Conservation (phyloP, 2,113 vertebrate genomes). For the Sebastes schlegelii region DNA sequence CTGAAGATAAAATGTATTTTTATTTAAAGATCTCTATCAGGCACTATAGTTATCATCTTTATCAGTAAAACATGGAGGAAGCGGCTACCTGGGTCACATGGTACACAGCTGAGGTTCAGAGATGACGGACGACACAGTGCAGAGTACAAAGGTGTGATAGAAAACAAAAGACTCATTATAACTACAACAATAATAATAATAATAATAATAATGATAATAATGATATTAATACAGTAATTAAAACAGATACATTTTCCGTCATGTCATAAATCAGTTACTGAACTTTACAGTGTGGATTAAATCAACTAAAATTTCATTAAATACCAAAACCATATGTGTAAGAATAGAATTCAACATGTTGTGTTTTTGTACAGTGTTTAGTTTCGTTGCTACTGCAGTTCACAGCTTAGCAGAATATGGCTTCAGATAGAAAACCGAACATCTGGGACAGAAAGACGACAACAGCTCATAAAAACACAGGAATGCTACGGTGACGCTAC, state of each 20-base stretch:
- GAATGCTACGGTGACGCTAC: constrained; percentile 63
- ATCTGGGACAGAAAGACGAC: constrained; percentile 9
- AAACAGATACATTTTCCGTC: not conserved
- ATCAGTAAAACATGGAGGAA: constrained; percentile 47
- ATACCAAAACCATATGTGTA: not conserved
- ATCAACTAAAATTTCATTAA: constrained; percentile 2
- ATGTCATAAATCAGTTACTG: not conserved
- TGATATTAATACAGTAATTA: not conserved
- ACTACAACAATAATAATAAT: not conserved
- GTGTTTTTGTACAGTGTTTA: constrained; percentile 19
- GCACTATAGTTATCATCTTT: constrained; percentile 74
- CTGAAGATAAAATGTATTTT: constrained; percentile 66
- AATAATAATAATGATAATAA: not conserved
- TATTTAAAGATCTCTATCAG: constrained; percentile 80
- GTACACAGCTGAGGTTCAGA: constrained; percentile 47
- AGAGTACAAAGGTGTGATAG: not conserved
- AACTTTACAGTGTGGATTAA: not conserved
- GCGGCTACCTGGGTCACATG: constrained; percentile 75
- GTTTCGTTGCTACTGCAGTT: constrained; percentile 44
- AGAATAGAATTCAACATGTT: constrained; percentile 3
- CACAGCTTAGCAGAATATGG: constrained; percentile 62
- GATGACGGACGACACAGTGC: constrained; percentile 18
- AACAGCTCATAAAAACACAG: constrained; percentile 26
- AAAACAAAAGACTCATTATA: not conserved
- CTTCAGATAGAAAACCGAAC: constrained; percentile 57